Evolutionary conservation across 2,113 vertebrate genomes (phyloP).

Genomic region (Merops nubicus): DNA sequence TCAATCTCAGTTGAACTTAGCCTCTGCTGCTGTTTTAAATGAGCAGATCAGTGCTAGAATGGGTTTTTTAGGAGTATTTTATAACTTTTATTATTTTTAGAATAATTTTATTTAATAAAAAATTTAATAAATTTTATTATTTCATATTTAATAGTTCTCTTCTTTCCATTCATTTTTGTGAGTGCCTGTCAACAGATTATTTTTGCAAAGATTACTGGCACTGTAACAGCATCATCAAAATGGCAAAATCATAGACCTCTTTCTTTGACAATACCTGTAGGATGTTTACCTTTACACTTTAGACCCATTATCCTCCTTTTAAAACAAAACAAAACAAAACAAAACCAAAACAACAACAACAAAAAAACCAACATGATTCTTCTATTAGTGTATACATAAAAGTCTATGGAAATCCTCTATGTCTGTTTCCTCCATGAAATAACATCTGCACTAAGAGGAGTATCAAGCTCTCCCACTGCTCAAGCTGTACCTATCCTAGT

Average conservation of each 20-base stretch:
- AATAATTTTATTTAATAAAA: too few species aligned
- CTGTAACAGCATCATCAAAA: not conserved
- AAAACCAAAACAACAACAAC: too few species aligned
- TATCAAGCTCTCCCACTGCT: not conserved
- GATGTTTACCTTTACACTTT: not conserved
- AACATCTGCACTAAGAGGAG: not conserved
- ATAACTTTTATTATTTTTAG: too few species aligned
- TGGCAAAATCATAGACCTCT: not conserved
- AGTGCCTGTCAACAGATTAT: slow-evolving; percentile 8
- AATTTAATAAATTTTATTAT: too few species aligned
- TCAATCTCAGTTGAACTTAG: not conserved
- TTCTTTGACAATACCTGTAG: not conserved
- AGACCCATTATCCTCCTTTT: not conserved
- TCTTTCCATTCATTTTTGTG: not conserved
- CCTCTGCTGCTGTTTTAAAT: not conserved
- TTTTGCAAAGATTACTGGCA: slow-evolving; percentile 21
- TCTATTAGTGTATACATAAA: not conserved
- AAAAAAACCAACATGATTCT: not conserved
- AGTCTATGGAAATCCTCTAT: not conserved
- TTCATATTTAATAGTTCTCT: not conserved
- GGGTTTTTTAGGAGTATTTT: not conserved
- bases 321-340: too few species aligned
- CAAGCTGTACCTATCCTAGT: not conserved
- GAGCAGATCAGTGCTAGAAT: not conserved
- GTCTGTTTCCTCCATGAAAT: not conserved